Evolutionary conservation across 30 jellyfish, hydroid and myxozoan genomes (phyloP), one percentile per base, ranked within the genome.

Genomic region (Aurelia aurita): DNA sequence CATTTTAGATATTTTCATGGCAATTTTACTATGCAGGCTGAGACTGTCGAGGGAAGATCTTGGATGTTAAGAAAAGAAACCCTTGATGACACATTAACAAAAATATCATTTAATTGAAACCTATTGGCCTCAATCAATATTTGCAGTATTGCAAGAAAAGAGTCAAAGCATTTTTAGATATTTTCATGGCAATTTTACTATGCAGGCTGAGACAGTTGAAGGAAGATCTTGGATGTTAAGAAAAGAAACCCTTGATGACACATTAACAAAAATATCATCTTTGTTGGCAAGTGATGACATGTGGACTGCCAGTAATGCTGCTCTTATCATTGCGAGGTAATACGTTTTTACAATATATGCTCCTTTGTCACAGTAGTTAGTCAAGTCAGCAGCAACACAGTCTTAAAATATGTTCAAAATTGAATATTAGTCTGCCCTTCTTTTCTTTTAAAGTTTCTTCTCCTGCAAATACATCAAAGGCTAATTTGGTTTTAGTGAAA

Each of bases 201-300:
- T 82, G n/a, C 69, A 81, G 97, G 97, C 96, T 32, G 97, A 90
- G 43, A 84, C 87, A 6, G 29, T 73, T 7, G 96, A 79, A 35
- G 97, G 97, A 27, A 43, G 97, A 26, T 72, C 90, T 19, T 90
- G 97, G 97, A 68, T 90, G 91, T 76, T 90, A 32, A 64, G 92
- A 20, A 90, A 90, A n/a, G 89, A 61, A 13, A 57, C 74, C 6
- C 78, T 90, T 13, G 92, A 90, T 78, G 96, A 66, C 46, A 90
- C 96, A 3, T 58, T 90, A 79, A 23, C 83, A 35, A 65, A 70
- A 71, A 79, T 84, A 3, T 23, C 87, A 13, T 46, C 59, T 3
- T 60, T 90, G 25, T 74, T 90, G 15, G 83, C 66, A 58, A 63
- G 23, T 13, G 95, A 84, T 28, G 88, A 90, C 60, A 45, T 25